Conservation (phyloP, 2,113 vertebrate genomes). For the Hippoglossus stenolepis region DNA sequence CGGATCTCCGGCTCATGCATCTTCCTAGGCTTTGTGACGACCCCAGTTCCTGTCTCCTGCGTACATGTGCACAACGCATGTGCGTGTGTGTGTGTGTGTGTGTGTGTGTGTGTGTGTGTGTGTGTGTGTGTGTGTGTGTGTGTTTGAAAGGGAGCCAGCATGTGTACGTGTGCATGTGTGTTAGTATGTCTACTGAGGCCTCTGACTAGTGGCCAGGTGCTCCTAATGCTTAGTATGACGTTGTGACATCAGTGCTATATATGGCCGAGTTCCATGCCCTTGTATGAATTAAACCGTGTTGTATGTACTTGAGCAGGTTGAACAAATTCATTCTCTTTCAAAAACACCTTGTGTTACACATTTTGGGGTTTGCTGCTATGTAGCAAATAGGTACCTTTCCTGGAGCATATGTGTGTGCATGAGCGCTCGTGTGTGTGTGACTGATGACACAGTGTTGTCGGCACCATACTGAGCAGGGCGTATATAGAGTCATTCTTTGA, state of each 20-base stretch:
- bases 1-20: slow-evolving; percentile 53
- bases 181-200: slow-evolving; percentile 18
- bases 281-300: slow-evolving; percentile 11
- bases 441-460: slow-evolving; percentile 18
- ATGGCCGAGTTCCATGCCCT: slow-evolving; percentile 36
- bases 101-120: neutral
- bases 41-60: neutral
- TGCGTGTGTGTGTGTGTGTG: neutral
- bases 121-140: neutral
- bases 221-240: slow-evolving; percentile 39
- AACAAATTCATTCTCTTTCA: slow-evolving; percentile 5
- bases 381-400: neutral
- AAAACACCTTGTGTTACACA: slow-evolving; percentile 9
- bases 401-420: neutral
- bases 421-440: neutral
- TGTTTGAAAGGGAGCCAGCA: neutral
- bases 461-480: slow-evolving; percentile 10
- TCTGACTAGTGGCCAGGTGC: slow-evolving; percentile 54
- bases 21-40: slow-evolving; percentile 38
- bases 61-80: neutral
- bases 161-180: neutral
- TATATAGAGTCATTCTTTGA: neutral
- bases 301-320: slow-evolving; percentile 8
- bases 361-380: slow-evolving; percentile 5
- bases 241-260: slow-evolving; percentile 59